Conservation (phyloP, 2,113 vertebrate species). For the Amia ocellicauda region DNA sequence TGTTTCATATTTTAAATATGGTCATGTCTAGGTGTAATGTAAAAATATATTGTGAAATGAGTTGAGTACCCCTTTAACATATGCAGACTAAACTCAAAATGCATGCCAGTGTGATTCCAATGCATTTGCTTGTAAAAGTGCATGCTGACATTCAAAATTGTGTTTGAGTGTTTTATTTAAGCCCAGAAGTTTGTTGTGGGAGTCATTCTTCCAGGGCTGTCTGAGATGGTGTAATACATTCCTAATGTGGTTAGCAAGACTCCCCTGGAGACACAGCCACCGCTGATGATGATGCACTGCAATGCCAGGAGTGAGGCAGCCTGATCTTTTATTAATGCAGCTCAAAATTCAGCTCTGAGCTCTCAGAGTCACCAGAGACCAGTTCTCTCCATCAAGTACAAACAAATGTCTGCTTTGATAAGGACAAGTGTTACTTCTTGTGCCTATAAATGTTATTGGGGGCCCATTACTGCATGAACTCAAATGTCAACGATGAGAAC, state of each 20-base stretch:
- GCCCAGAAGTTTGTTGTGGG: too few relatives aligned
- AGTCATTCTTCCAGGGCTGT: not conserved
- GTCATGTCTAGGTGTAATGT: too few relatives aligned
- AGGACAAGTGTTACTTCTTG: not conserved
- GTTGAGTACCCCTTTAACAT: too few relatives aligned
- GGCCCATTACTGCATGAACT: not conserved
- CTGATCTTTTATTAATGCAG: not conserved
- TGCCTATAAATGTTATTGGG: not conserved
- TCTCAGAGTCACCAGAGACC: not conserved
- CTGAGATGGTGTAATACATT: not conserved
- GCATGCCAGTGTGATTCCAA: too few relatives aligned
- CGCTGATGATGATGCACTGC: not conserved
- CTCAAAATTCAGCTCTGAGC: not conserved
- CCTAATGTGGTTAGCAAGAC: not conserved
- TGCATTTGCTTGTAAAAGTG: too few relatives aligned
- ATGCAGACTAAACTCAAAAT: too few relatives aligned
- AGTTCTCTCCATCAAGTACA: constrained; percentile 3
- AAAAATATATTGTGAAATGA: too few relatives aligned
- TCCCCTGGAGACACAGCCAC: not conserved
- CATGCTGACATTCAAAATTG: too few relatives aligned
- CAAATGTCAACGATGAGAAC: not conserved
- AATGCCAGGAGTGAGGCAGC: not conserved
- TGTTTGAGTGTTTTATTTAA: too few relatives aligned
- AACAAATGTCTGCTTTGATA: not conserved
- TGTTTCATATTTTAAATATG: too few relatives aligned